These are phyloP conservation scores for Tetragonula carbonaria DNA, from an alignment of 2,888 invertebrate species.

Conservation along the genomic window DNA sequence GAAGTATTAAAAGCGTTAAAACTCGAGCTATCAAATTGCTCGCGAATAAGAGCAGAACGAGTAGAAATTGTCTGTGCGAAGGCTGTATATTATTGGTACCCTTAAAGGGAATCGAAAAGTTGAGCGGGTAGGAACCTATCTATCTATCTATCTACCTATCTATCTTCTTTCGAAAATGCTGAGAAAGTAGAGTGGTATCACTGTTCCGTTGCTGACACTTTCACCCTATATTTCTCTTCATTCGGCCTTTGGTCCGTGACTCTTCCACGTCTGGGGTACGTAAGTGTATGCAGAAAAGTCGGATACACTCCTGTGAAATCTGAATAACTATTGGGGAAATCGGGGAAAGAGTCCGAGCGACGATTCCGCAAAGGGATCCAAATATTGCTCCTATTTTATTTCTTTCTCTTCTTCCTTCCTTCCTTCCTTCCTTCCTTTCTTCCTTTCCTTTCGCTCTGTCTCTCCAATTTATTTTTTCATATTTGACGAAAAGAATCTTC, in stretches of 20 bases:
- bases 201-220: slow-evolving; percentile 25
- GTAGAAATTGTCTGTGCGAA: too few relatives aligned
- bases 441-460: not conserved
- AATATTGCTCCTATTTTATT: slow-evolving; percentile 28
- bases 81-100: too few relatives aligned
- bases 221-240: slow-evolving; percentile 10
- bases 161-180: slow-evolving; percentile 2
- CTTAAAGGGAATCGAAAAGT: not conserved
- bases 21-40: not conserved
- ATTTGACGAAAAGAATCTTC: slow-evolving; percentile 7
- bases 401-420: not conserved
- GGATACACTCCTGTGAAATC: slow-evolving; percentile 40
- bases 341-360: slow-evolving; percentile 15
- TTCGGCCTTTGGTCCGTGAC: slow-evolving; percentile 2
- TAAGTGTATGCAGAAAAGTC: slow-evolving; percentile 38
- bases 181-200: slow-evolving; percentile 8
- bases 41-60: not conserved
- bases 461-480: slow-evolving; percentile 18
- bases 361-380: slow-evolving; percentile 15
- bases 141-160: not conserved
- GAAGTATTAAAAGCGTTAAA: not conserved
- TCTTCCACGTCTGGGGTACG: slow-evolving; percentile 14
- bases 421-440: not conserved
- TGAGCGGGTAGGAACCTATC: not conserved
- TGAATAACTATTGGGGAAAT: slow-evolving; percentile 39